Evolutionary conservation across 2,888 invertebrate genomes (phyloP).

Genomic region (Dione juno): DNA sequence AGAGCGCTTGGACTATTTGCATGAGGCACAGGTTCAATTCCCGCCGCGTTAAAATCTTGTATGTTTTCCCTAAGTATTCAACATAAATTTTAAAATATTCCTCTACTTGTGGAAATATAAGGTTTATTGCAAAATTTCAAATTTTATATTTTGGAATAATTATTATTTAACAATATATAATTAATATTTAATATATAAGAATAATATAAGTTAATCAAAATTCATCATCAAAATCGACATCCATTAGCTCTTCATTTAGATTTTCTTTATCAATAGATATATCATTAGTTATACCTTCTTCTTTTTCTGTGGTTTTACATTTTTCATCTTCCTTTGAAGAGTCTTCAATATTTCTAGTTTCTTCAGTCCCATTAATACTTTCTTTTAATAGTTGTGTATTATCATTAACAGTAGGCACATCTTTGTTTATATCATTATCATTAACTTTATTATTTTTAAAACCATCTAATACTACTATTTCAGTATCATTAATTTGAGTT

Average conservation of each 20-base stretch:
- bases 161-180: conserved; percentile 3
- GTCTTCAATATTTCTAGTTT: background rate
- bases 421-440: background rate
- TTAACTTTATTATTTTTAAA: background rate
- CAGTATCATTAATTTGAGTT: background rate
- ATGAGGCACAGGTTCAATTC: no score
- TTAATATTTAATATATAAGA: no score
- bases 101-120: no score
- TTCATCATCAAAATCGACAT: conserved; percentile 72
- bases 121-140: no score
- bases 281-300: conserved; percentile 19
- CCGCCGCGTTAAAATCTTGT: no score
- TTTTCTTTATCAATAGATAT: conserved; percentile 23
- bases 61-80: no score
- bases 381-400: background rate
- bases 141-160: no score
- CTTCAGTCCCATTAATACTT: conserved; percentile 13
- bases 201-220: conserved; percentile 52
- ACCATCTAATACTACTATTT: background rate
- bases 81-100: no score
- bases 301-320: background rate
- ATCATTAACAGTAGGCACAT: background rate
- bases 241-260: conserved; percentile 61
- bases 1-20: no score
- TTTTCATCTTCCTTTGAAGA: conserved; percentile 3